Evolutionary conservation across 2,888 invertebrate species (phyloP).

Genomic region (Protodeltote pygarga): DNA sequence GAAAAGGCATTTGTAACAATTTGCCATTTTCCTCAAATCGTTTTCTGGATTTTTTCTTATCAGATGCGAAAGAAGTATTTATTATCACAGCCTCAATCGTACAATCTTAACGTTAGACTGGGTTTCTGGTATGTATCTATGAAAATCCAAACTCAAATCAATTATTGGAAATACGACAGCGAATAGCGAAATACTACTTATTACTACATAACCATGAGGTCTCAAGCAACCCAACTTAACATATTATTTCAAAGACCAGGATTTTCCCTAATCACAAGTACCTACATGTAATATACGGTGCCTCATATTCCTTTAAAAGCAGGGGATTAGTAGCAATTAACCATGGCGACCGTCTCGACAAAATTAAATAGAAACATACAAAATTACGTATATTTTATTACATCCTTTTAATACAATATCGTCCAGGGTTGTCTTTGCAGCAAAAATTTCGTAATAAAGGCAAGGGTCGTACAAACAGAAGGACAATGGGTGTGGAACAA

Average conservation of each 20-base stretch:
- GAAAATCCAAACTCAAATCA: too few relatives aligned
- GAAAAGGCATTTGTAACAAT: too few relatives aligned
- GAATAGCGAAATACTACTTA: too few relatives aligned
- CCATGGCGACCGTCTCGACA: background rate
- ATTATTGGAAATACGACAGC: too few relatives aligned
- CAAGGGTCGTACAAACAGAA: constrained; percentile 36
- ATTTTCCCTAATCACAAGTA: constrained; percentile 19
- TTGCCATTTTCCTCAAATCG: background rate
- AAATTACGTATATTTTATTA: constrained; percentile 10
- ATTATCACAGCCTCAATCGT: background rate
- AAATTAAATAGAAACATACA: constrained; percentile 15
- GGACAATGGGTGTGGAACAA: constrained; percentile 55
- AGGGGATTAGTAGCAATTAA: constrained; percentile 27
- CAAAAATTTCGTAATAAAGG: constrained; percentile 42
- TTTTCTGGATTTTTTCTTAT: background rate
- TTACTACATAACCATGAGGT: constrained; percentile 1
- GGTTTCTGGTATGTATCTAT: background rate
- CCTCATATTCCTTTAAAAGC: constrained; percentile 24
- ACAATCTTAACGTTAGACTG: background rate
- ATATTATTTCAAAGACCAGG: background rate
- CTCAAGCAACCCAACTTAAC: constrained; percentile 1
- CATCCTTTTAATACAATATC: constrained; percentile 14
- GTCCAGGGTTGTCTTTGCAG: constrained; percentile 18
- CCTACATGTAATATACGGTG: constrained; percentile 21
- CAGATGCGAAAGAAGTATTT: background rate